Evolutionary conservation across 2,888 invertebrate genomes (phyloP), one percentile per base, ranked within the genome.

Genomic region (Agelastica alni): DNA sequence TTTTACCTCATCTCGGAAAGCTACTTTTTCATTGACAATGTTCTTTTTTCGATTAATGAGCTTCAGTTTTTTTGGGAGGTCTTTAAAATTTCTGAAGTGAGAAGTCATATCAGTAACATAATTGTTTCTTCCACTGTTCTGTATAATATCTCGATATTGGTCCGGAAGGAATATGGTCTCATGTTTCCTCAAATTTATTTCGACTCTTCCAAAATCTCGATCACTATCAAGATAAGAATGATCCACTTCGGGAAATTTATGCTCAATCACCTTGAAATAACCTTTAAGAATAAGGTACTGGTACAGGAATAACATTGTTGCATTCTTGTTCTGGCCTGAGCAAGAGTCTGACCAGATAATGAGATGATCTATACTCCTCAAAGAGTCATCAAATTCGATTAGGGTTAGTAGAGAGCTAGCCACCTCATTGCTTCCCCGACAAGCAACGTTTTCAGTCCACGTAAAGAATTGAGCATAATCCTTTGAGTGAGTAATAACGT

Each of bases 191-290:
- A 70, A 43, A 28, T 63, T 55, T 52, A 70, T 71, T 62, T 71
- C 66, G 14, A 69, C 69, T 17, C 63, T 48, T 26, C 69, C 69
- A 63, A 71, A 71, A 63, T 73, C 69, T 52, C 70, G 30, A 53
- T 71, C 71, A n/a, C 67, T 69, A 56, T 72, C 72, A 36, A 71
- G 52, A 59, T 66, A 71, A 5, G 63, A 64, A 61, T 71, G 68
- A 9, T 68, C 71, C 12, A 69, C 71, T 56, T 66, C 69, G 3
- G 71, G 70, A 60, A 70, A 70, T 60, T 72, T 71, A 58, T 71
- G 69, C 34, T 70, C 68, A 16, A 69, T 67, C 7, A 54, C 49
- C 51, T 68, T 61, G 48, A 68, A 68, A 44, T 59, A 54, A 22
- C 62, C 61, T 60, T 65, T 70, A 22, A 63, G 42, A 13, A 69